Percentiles rank a stretch among this genome's conserved stretches.
phyloP scores from a whole-genome alignment of 2,797 vertebrate genomes.

The Allobates femoralis region DNA sequence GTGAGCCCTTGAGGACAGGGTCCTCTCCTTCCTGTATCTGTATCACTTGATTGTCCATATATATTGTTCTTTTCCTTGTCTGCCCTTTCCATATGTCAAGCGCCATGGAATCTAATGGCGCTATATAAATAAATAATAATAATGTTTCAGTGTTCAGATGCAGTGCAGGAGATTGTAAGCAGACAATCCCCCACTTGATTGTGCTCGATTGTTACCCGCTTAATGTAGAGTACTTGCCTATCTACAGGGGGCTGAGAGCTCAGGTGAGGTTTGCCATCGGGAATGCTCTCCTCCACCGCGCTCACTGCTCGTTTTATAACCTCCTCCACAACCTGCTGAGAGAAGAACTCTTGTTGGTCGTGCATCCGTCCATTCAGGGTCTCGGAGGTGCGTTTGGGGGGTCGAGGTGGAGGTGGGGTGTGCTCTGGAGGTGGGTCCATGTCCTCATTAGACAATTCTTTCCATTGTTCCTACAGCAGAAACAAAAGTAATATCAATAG shows the following conservation, averaged over 20 bases:
- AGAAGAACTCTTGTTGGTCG: constrained; percentile 72
- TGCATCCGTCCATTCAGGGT: constrained; percentile 81
- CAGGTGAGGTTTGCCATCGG: constrained; percentile 63
- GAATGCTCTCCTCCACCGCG: constrained; percentile 55
- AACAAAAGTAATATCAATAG: neutral
- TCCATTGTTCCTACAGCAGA: constrained; percentile 88
- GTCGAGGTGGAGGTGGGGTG: constrained; percentile 86
- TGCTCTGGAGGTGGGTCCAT: constrained; percentile 89
- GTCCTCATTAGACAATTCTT: constrained; percentile 92
- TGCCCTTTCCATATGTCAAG: too few relatives aligned
- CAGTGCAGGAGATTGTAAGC: too few relatives aligned
- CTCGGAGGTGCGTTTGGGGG: constrained; percentile 78
- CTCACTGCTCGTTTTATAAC: constrained; percentile 56
- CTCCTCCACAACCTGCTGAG: constrained; percentile 68
- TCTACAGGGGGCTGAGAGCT: constrained; percentile 52
- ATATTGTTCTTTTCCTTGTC: too few relatives aligned
- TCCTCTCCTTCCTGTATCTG: too few relatives aligned
- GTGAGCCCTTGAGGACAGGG: too few relatives aligned
- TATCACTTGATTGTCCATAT: too few relatives aligned
- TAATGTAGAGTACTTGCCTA: constrained; percentile 69
- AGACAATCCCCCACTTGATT: too few relatives aligned
- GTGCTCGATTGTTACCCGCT: too few relatives aligned
- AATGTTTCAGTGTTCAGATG: too few relatives aligned
- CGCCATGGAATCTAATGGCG: too few relatives aligned
- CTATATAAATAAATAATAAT: too few relatives aligned